Base-by-base conservation (phyloP, 2,888 invertebrate genomes). In the Caenorhabditis virilis region DNA sequence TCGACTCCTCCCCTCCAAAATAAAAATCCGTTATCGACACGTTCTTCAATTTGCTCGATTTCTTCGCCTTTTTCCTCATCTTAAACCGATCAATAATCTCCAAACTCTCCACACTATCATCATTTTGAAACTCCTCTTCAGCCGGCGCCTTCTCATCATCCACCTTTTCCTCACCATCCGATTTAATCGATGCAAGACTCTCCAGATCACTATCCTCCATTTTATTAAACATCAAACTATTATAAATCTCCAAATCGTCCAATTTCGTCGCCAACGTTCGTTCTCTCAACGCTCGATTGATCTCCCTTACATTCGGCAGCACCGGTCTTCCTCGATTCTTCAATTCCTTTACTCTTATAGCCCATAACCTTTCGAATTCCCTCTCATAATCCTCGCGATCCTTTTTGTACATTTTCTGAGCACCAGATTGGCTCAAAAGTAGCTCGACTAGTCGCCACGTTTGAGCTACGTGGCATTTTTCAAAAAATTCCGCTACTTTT, bases 361-460 rank as follows among this genome's bases (percentile, higher is more conserved):
- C 43, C 65, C 65, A 65, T n/a, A 43, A 33, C 38, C 43, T 42
- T 30, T 48, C 27, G 4, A 54, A 27, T 20, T 58, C 30, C 25
- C 51, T 42, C 3, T 42, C 43, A 2, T 25, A 20, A 15, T 47
- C 1, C 16, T n/a, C 41, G n/a, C 42, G 50, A 23, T 67, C 55
- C 23, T 58, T 62, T 1, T 55, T 58, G 18, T 62, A 55, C 26
- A 57, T 62, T n/a, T 49, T 33, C 16, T 46, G 43, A 4, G 43
- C 7, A n/a, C 33, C 23, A 15, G 61, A 58, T 22, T 65, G 62
- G 13, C 41, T 41, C 45, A 53, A 49, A 5, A 68, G 49, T 13
- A 56, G 59, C 36, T 63, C 68, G 11, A 63, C 63, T 4, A 68
- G 49, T 46, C 59, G 27, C 68, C 68, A 68, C 11, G 68, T 68